phyloP scores from a whole-genome alignment of 1,140 invertebrate species.

The Macrocentrus cingulum region DNA sequence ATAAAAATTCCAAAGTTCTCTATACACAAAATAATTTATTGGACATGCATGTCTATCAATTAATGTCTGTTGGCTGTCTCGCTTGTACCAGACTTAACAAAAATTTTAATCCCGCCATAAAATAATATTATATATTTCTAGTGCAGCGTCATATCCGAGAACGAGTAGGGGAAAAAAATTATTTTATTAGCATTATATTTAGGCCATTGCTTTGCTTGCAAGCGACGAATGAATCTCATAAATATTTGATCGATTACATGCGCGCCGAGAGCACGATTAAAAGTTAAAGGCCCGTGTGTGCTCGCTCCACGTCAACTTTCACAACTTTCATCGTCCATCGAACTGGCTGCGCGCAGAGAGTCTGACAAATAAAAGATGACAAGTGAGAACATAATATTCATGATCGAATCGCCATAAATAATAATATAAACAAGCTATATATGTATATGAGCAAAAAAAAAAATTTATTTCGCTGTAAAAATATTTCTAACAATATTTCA shows the following conservation, averaged over 20 bases:
- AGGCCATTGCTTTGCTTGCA: not conserved
- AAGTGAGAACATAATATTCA: too few species aligned
- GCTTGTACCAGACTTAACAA: too few species aligned
- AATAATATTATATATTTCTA: too few species aligned
- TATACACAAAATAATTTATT: too few species aligned
- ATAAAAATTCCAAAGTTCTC: too few species aligned
- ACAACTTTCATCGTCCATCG: conserved; percentile 21
- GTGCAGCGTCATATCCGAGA: too few species aligned
- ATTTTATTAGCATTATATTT: not conserved
- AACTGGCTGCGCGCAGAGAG: not conserved
- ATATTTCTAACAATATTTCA: too few species aligned
- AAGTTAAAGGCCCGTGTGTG: conserved; percentile 14
- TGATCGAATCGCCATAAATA: not conserved
- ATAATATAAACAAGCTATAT: not conserved
- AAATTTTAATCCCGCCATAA: too few species aligned
- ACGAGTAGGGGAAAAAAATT: not conserved
- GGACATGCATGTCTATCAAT: too few species aligned
- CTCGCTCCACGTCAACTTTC: conserved; percentile 21
- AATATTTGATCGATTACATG: conserved; percentile 11
- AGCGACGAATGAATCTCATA: conserved; percentile 4
- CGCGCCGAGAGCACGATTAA: conserved; percentile 7
- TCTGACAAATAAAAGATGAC: not conserved
- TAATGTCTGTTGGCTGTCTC: too few species aligned
- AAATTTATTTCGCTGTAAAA: not conserved
- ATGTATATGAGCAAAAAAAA: too few species aligned